These are phyloP conservation scores for Pseudomyrmex cubaensis DNA, from an alignment of 1,140 invertebrate genomes.

Conservation along the genomic window DNA sequence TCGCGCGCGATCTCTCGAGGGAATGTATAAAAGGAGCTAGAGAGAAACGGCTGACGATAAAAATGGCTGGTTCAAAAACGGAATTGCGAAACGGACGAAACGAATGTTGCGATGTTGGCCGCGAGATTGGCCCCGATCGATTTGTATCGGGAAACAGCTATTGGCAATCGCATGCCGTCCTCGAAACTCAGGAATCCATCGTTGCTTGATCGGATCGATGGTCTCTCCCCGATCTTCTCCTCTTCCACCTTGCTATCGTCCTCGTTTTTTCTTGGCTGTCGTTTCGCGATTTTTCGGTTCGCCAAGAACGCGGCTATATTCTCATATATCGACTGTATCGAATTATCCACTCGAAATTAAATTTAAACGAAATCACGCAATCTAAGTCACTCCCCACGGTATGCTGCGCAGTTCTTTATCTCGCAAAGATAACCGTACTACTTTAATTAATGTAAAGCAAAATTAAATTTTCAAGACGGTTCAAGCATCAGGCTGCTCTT, in stretches of 20 bases:
- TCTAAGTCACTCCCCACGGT: neutral
- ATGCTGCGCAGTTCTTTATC: neutral
- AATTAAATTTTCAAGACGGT: neutral
- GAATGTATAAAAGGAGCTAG: conserved; percentile 23
- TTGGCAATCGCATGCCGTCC: conserved; percentile 77
- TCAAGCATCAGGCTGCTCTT: neutral
- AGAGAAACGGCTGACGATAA: conserved; percentile 67
- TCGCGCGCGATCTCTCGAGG: neutral
- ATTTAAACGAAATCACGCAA: conserved; percentile 4
- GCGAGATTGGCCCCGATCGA: conserved; percentile 76
- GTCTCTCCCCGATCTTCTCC: conserved; percentile 18
- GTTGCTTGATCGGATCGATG: conserved; percentile 64
- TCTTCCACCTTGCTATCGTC: conserved; percentile 32
- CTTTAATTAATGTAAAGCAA: neutral
- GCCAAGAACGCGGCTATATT: conserved; percentile 69
- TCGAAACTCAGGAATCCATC: conserved; percentile 77
- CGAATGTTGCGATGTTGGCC: conserved; percentile 70
- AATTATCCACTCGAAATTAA: conserved; percentile 59
- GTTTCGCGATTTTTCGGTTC: conserved; percentile 71
- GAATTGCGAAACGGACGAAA: conserved; percentile 69
- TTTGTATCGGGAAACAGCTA: conserved; percentile 77
- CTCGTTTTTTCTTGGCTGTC: conserved; percentile 71
- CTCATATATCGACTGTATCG: conserved; percentile 51
- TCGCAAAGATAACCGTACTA: neutral
- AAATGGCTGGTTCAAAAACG: conserved; percentile 68